Base-by-base conservation (phyloP, 2,888 invertebrate species). In the Heliothis peltigera region DNA sequence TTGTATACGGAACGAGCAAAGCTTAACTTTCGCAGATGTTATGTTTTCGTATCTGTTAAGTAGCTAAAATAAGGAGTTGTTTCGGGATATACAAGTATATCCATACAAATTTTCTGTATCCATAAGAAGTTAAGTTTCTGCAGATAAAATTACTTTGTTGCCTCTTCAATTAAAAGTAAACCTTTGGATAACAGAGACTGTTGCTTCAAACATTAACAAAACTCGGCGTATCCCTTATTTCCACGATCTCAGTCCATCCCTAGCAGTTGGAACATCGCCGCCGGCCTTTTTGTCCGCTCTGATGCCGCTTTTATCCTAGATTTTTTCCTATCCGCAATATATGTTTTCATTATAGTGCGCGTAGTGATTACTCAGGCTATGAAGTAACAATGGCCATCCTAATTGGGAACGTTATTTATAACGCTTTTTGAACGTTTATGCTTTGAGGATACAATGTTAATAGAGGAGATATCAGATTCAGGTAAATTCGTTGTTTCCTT, bases 341-440 rank as follows among this genome's bases (percentile, higher is more conserved):
- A 65, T 75, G 68, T 66, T 75, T 64, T 61, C 68, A 73, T 79
- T 70, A 71, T 71, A 73, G 63, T 63, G 63, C 52, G 70, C 52
- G 70, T 47, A 64, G 62, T 73, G 67, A 81, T 79, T 79, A 81
- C 79, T 75, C 61, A 64, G 72, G 63, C 63, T 63, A 75, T 66
- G 60, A 53, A 59, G 60, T 63, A 75, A 79, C 79, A 81, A 79
- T 72, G 46, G 65, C 28, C 28, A 64, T 60, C 32, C 25, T 46
- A 48, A 57, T 49, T 48, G 32, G n/a, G 39, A 49, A 76, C 19
- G 39, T 46, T 39, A 57, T 70, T 54, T 46, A 52, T 47, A 57
- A 15, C 25, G 7, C 48, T 53, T 49, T 58, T 54, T 32, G n/a
- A 28, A 35, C 12, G 43, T 60, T 49, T 15, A 43, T 25, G 25